phyloP scores from a whole-genome alignment of 2,888 invertebrate species.

The Caenorhabditis doughertyi region DNA sequence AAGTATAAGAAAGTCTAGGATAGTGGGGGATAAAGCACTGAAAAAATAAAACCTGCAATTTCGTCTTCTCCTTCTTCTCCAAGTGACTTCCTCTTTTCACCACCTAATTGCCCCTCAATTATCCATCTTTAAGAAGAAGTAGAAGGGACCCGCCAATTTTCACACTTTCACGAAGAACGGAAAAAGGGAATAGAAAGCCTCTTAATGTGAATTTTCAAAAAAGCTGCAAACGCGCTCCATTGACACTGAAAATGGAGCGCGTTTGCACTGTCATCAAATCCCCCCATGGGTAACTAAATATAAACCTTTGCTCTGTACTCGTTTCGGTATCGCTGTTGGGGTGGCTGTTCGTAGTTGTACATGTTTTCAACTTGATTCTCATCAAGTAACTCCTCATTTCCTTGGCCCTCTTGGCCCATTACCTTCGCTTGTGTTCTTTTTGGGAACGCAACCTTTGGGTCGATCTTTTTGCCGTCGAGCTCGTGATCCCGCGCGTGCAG shows the following conservation, averaged over 20 bases:
- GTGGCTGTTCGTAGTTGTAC: background rate
- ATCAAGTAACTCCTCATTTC: slow-evolving; percentile 2
- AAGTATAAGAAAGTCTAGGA: background rate
- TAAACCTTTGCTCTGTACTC: slow-evolving; percentile 29
- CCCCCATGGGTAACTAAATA: too few species aligned
- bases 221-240: too few species aligned
- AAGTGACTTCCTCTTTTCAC: slow-evolving; percentile 11
- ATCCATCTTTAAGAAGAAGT: background rate
- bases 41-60: slow-evolving; percentile 1
- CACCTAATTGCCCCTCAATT: slow-evolving; percentile 48
- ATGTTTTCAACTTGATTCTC: background rate
- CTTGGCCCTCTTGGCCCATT: slow-evolving; percentile 77
- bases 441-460: slow-evolving; percentile 99
- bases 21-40: background rate
- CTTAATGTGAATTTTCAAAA: too few species aligned
- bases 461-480: slow-evolving; percentile 99
- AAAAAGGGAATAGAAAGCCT: background rate
- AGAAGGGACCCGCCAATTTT: background rate
- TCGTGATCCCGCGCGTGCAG: slow-evolving; percentile 98
- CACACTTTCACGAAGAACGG: too few species aligned
- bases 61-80: slow-evolving; percentile 6
- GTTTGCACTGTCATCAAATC: too few species aligned
- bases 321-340: slow-evolving; percentile 3
- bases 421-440: slow-evolving; percentile 99
- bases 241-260: too few species aligned